These are phyloP conservation scores for Microcebus tavaratra DNA, from an alignment of 2,113 vertebrate genomes.

Conservation along the genomic window DNA sequence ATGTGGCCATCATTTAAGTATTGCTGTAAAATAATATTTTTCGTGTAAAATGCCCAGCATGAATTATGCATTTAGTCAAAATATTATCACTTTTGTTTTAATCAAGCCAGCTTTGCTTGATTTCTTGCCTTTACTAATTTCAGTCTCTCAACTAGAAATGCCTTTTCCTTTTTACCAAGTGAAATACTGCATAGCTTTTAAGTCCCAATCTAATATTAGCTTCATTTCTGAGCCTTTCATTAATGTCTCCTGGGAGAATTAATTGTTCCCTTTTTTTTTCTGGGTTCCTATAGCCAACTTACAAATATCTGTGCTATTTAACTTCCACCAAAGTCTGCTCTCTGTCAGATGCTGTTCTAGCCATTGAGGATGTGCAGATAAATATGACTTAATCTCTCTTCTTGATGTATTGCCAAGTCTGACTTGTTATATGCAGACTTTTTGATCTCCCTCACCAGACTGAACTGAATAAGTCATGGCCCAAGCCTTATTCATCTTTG, in stretches of 20 bases:
- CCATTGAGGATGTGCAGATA: background rate
- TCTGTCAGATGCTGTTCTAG: background rate
- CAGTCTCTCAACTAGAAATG: background rate
- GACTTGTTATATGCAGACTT: background rate
- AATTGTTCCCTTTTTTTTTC: background rate
- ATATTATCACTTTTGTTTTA: background rate
- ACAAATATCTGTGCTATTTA: background rate
- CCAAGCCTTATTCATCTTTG: background rate
- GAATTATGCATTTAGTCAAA: background rate
- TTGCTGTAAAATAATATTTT: background rate
- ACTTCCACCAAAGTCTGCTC: background rate
- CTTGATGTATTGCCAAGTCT: background rate
- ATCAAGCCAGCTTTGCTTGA: background rate
- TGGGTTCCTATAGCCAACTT: background rate
- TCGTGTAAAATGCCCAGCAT: background rate
- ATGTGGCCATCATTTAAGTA: background rate
- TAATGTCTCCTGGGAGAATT: background rate
- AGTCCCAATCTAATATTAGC: background rate
- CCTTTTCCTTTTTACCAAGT: background rate
- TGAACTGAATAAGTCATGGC: background rate
- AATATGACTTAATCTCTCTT: background rate
- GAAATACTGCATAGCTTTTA: background rate
- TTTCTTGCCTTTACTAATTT: background rate
- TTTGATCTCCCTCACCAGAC: background rate
- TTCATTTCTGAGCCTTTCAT: background rate